Evolutionary conservation across 2,113 vertebrate genomes (phyloP).

Genomic region (Acinonyx jubatus): DNA sequence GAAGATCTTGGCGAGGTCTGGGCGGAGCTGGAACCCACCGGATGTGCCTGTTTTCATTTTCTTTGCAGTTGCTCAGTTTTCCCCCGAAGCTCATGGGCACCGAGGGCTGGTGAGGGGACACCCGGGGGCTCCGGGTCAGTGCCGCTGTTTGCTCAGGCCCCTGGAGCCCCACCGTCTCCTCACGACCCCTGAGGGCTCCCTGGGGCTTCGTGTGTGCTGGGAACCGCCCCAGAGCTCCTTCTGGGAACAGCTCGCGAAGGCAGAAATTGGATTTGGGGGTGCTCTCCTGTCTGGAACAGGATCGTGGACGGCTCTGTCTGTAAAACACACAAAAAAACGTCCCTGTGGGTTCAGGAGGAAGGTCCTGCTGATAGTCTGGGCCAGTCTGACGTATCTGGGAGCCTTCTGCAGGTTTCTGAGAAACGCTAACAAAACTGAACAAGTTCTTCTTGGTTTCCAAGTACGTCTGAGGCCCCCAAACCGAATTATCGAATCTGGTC

Average conservation of each 20-base stretch:
- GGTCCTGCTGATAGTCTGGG: rapidly evolving
- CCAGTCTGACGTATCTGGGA: rapidly evolving
- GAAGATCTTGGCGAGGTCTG: too few relatives aligned
- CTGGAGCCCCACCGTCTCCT: rapidly evolving
- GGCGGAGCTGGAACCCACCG: rapidly evolving
- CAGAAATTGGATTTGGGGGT: not conserved
- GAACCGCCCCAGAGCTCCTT: not conserved
- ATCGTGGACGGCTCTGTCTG: rapidly evolving
- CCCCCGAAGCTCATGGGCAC: not conserved
- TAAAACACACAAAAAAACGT: too few relatives aligned
- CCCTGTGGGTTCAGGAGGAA: rapidly evolving
- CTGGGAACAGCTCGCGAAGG: rapidly evolving
- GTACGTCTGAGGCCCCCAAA: not conserved
- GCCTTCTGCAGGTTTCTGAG: not conserved
- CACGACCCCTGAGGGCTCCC: too few relatives aligned
- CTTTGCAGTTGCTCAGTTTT: not conserved
- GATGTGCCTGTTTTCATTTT: rapidly evolving
- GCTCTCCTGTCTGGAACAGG: not conserved
- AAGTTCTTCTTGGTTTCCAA: not conserved
- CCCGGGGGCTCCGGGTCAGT: rapidly evolving
- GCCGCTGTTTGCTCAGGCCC: rapidly evolving
- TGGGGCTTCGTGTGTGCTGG: too few relatives aligned
- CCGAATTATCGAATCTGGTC: not conserved
- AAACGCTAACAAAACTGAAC: not conserved
- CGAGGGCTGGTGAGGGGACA: rapidly evolving